Base-by-base conservation (phyloP, 2,113 vertebrate species). In the Tenrec ecaudatus region DNA sequence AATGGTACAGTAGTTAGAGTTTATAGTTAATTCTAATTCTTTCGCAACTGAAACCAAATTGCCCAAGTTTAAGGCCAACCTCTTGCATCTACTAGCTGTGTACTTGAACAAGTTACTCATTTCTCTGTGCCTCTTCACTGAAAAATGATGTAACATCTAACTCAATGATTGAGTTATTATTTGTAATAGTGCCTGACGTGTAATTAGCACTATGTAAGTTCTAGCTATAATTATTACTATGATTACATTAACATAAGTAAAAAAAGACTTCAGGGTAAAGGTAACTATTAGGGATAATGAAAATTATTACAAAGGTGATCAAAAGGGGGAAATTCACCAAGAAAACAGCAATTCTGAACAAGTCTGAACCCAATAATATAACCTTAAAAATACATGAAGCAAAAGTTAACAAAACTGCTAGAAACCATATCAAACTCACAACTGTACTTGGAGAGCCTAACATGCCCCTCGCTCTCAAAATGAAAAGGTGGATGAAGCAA, bases 381-480 rank as follows among this genome's bases (percentile, higher is more conserved):
- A 20, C 31, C 57, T 91, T 88, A 69, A 78, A 68, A 94, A 38
- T 71, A 62, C 12, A 38, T 58, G 36, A 23, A 87, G 36, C 60
- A 91, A 91, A 94, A 82, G 36, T 25, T 23, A 14, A 38, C 19
- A 82, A 60, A 82, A 87, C 22, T 71, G 57, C 76, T 36, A 64
- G 62, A 31, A 64, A 75, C 38, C 1, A 60, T 71, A 36, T 68
- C 38, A 91, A 83, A 88, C 9, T 43, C 79, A 71, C 16, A 23
- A 64, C 53, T 47, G 27, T 25, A 77, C 69, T 77, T 91, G 33
- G 43, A 43, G 31, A 71, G 25, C 60, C 62, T 62, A 91, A 62
- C 16, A 53, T 20, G 38, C 4, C 6, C 53, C 25, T 77, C 12
- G 43, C 69, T 53, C 9, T 53, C 47, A 12, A 53, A 53, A 53